Evolutionary conservation across 2,113 vertebrate genomes (phyloP).

Genomic region (Shinisaurus crocodilurus): DNA sequence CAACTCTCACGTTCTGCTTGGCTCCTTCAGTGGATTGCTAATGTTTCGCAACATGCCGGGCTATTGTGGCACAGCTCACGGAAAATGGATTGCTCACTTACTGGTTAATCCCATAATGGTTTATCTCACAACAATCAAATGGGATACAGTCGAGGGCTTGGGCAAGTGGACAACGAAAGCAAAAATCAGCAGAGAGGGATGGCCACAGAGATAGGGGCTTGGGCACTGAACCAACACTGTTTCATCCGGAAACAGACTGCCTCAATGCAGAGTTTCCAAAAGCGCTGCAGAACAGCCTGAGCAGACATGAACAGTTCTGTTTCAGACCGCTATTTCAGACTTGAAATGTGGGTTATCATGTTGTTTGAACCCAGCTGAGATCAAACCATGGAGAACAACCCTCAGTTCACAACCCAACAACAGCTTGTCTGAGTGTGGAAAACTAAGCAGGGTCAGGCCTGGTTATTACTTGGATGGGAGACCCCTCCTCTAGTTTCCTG

Average conservation of each 20-base stretch:
- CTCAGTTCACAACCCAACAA: no score
- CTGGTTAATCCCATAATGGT: background rate
- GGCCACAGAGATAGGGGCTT: background rate
- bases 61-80: background rate
- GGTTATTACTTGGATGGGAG: no score
- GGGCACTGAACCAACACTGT: background rate
- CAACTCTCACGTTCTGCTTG: background rate
- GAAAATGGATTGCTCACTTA: background rate
- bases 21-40: background rate
- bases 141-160: background rate
- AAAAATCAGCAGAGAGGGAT: background rate
- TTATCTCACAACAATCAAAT: background rate
- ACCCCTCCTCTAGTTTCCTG: no score
- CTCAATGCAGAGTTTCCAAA: background rate
- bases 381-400: no score
- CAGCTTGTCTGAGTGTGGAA: no score
- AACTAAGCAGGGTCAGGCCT: no score
- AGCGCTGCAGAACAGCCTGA: background rate
- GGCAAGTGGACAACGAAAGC: background rate
- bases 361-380: no score
- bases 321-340: no score
- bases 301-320: no score
- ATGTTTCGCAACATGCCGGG: background rate
- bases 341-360: no score
- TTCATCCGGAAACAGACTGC: no score